These are phyloP conservation scores for Lepidochrysops patricia DNA, from an alignment of 2,888 invertebrate species.

Conservation along the genomic window DNA sequence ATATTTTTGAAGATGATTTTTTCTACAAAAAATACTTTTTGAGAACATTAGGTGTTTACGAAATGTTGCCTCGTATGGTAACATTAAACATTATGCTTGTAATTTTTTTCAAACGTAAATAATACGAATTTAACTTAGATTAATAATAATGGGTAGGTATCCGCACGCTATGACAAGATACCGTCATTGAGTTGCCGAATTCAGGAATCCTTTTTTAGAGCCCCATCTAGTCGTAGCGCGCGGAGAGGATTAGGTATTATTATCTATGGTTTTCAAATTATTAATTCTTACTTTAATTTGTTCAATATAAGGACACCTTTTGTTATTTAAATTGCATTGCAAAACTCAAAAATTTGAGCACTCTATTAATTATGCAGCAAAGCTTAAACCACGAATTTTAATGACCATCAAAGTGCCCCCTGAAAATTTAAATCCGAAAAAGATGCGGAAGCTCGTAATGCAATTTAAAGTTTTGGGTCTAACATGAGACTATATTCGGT, in stretches of 20 bases:
- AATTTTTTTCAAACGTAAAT: no score
- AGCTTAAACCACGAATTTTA: constrained; percentile 6
- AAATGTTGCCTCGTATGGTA: not conserved
- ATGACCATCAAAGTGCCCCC: constrained; percentile 12
- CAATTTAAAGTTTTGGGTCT: constrained; percentile 70
- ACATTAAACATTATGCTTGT: no score
- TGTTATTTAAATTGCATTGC: not conserved
- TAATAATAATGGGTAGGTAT: no score
- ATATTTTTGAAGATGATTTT: not conserved
- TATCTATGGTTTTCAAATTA: not conserved
- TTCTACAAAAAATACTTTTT: not conserved
- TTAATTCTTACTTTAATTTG: not conserved
- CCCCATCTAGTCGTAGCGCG: no score
- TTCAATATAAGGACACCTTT: not conserved
- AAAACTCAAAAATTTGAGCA: not conserved
- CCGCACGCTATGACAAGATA: no score
- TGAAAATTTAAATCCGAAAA: constrained; percentile 41
- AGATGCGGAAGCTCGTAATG: constrained; percentile 56
- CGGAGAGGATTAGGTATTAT: no score
- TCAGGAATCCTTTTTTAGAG: no score
- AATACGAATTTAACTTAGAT: no score
- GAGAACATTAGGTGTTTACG: not conserved
- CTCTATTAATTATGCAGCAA: not conserved
- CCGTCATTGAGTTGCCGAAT: no score
- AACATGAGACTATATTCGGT: constrained; percentile 66